Conservation (phyloP, 1,140 invertebrate species). For the Portunus trituberculatus region DNA sequence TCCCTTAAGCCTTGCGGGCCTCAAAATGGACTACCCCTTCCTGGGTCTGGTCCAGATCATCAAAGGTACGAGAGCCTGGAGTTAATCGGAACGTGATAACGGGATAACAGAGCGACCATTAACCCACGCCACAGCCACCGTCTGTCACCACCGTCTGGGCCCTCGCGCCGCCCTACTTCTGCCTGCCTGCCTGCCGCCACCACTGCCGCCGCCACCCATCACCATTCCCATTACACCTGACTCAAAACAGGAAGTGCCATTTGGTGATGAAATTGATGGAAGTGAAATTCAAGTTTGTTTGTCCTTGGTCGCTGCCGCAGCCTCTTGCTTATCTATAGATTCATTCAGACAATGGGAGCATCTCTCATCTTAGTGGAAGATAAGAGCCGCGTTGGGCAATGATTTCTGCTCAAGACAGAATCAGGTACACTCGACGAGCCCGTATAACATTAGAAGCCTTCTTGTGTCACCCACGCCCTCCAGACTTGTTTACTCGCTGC, state of each 20-base stretch:
- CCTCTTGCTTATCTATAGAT: neutral
- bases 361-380: neutral
- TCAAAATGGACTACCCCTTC: neutral
- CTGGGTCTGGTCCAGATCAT: neutral
- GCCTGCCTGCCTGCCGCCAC: neutral
- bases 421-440: neutral
- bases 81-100: conserved; percentile 13
- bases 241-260: neutral
- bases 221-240: neutral
- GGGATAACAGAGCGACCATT: conserved; percentile 2
- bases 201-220: neutral
- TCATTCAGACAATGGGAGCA: neutral
- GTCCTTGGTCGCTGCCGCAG: neutral
- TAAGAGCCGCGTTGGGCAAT: neutral
- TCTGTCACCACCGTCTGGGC: neutral
- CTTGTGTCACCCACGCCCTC: neutral
- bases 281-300: neutral
- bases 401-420: no score
- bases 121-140: neutral
- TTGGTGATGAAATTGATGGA: neutral
- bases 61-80: neutral
- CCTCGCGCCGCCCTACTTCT: neutral
- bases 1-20: no score
- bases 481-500: neutral
- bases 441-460: neutral